These are phyloP conservation scores for Anas georgica DNA, from an alignment of 2,797 vertebrate species.

Conservation along the genomic window DNA sequence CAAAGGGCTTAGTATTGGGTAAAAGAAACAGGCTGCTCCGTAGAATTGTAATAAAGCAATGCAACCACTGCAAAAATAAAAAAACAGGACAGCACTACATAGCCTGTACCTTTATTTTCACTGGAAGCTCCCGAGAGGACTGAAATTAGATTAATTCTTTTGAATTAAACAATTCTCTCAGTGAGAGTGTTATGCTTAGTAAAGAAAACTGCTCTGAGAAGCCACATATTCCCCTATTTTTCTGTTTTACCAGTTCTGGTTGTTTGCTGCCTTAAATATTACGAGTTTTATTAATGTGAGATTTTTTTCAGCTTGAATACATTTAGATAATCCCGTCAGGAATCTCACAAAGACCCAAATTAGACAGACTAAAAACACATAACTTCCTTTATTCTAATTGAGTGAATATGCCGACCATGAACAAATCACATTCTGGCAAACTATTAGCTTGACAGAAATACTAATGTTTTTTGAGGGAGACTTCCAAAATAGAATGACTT, in stretches of 20 bases:
- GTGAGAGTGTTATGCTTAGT: not conserved
- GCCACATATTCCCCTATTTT: not conserved
- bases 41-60: not conserved
- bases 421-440: not conserved
- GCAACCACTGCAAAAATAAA: not conserved
- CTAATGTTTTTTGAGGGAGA: not conserved
- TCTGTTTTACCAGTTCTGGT: not conserved
- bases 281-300: not conserved
- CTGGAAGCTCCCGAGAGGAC: not conserved
- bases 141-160: not conserved
- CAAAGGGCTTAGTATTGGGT: accelerated
- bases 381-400: not conserved
- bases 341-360: not conserved
- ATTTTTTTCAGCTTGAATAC: not conserved
- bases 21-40: not conserved
- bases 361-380: not conserved
- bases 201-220: not conserved
- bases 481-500: not conserved
- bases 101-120: not conserved
- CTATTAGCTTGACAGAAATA: not conserved
- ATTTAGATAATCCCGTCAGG: not conserved
- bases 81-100: not conserved
- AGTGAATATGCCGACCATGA: not conserved
- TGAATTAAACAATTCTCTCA: not conserved
- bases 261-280: not conserved